phyloP scores from a whole-genome alignment of 2,888 invertebrate species.

The Tridacna gigas region DNA sequence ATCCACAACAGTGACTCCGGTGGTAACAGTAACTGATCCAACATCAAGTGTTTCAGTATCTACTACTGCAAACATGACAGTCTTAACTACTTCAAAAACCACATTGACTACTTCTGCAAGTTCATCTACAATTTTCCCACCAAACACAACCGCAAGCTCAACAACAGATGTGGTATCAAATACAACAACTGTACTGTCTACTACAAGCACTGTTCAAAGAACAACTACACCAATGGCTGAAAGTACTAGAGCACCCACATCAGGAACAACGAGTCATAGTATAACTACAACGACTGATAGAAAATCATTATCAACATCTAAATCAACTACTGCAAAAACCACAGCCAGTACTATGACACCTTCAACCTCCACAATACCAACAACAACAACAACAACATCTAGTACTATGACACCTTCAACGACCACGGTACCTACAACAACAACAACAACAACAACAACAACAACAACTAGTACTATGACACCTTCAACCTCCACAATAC shows the following conservation, averaged over 20 bases:
- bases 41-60: constrained; percentile 3
- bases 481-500: constrained; percentile 3
- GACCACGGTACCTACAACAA: constrained; percentile 6
- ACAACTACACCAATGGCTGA: constrained; percentile 1
- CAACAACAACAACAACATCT: not conserved
- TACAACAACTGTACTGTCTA: not conserved
- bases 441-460: constrained; percentile 5
- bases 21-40: not conserved
- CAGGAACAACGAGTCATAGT: not conserved
- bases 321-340: constrained; percentile 3
- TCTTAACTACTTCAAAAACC: constrained; percentile 21
- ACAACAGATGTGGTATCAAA: not conserved
- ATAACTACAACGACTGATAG: constrained; percentile 3
- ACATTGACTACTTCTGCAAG: not conserved
- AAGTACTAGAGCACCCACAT: not conserved
- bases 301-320: constrained; percentile 7
- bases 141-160: constrained; percentile 12
- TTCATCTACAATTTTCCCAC: not conserved
- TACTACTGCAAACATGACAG: constrained; percentile 10
- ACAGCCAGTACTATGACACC: not conserved
- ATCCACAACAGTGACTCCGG: too few species aligned
- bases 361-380: not conserved
- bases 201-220: not conserved
- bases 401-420: not conserved
- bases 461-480: not conserved